Conservation (phyloP, 2,113 vertebrate genomes). For the Gallinago media region DNA sequence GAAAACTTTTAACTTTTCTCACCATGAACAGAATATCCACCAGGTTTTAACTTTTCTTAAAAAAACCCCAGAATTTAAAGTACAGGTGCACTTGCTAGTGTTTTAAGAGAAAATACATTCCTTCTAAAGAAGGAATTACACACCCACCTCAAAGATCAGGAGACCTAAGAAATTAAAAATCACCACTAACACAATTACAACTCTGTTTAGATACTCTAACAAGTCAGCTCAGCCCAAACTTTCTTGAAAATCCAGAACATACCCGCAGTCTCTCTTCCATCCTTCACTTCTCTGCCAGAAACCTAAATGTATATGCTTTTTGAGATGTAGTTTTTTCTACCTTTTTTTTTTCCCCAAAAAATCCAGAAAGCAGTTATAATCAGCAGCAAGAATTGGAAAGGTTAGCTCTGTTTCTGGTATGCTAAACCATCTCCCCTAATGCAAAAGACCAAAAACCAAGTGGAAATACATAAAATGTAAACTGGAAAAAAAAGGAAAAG, state of each 20-base stretch:
- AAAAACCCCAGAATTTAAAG: background rate
- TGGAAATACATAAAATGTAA: background rate
- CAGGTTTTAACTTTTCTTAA: background rate
- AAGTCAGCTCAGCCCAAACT: background rate
- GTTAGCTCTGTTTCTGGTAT: background rate
- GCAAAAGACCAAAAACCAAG: background rate
- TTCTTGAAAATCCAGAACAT: background rate
- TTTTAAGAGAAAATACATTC: background rate
- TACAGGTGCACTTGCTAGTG: fast-evolving
- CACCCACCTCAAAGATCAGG: background rate
- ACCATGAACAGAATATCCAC: background rate
- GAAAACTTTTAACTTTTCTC: background rate
- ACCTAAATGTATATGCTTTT: background rate
- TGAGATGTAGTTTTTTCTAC: background rate
- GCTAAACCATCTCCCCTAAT: background rate
- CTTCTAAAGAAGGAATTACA: background rate
- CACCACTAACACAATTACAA: background rate
- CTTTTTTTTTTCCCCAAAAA: background rate
- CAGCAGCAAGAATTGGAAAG: background rate
- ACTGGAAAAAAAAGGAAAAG: background rate
- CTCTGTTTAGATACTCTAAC: background rate
- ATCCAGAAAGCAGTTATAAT: background rate
- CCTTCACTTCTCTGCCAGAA: background rate
- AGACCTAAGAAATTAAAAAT: background rate
- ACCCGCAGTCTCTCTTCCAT: background rate